Percentiles rank a stretch among this genome's conserved stretches.
phyloP scores from a whole-genome alignment of 2,113 vertebrate species.

The Hydropotes inermis region DNA sequence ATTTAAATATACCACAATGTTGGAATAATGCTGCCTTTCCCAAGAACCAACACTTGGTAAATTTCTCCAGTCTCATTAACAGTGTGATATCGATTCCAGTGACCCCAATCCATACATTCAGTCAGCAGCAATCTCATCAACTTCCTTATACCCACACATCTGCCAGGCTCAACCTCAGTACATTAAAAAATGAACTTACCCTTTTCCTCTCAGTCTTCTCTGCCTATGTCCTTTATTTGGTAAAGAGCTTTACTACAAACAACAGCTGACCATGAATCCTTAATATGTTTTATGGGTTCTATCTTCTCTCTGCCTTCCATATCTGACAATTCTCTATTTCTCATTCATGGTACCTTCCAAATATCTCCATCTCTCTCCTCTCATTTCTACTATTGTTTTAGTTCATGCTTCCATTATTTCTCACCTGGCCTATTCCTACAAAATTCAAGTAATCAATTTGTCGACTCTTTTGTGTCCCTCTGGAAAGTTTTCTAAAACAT shows the following conservation, averaged over 20 bases:
- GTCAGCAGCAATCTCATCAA: background rate
- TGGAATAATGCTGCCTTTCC: background rate
- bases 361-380: background rate
- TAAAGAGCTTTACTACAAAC: background rate
- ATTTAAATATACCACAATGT: background rate
- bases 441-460: background rate
- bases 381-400: background rate
- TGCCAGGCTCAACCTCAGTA: background rate
- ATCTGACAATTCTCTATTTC: background rate
- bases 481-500: background rate
- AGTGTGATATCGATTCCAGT: background rate
- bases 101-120: background rate
- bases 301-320: background rate
- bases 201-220: background rate
- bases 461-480: background rate
- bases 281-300: background rate
- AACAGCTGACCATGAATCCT: background rate
- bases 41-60: background rate
- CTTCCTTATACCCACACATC: background rate
- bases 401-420: background rate
- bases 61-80: background rate
- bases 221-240: background rate
- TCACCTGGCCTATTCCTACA: background rate
- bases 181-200: background rate
- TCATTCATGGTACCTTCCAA: background rate